Percentiles rank a stretch among this genome's conserved stretches.
phyloP scores from a whole-genome alignment of 1,140 invertebrate species.

The Drosophila equinoxialis region DNA sequence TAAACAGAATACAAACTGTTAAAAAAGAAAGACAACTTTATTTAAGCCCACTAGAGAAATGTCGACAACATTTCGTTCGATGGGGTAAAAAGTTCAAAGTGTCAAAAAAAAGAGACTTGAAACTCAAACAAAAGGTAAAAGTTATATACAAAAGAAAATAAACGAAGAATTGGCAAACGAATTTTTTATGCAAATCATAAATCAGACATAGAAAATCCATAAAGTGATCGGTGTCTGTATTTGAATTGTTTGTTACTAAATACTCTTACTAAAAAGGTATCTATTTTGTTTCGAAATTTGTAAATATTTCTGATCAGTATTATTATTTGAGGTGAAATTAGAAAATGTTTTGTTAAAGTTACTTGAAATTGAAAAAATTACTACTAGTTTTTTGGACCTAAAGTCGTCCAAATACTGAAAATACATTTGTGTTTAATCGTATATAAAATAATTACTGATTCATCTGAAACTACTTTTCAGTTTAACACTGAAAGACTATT shows the following conservation, averaged over 20 bases:
- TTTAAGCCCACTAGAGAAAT: not conserved
- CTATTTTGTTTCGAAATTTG: not conserved
- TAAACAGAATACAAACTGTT: not conserved
- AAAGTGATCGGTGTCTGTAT: slow-evolving; percentile 10
- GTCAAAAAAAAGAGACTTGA: slow-evolving; percentile 57
- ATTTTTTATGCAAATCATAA: slow-evolving; percentile 81
- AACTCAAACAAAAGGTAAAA: slow-evolving; percentile 74
- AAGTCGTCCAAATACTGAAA: too few relatives aligned
- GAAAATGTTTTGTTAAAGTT: too few relatives aligned
- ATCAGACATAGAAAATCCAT: slow-evolving; percentile 49
- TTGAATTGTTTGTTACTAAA: not conserved
- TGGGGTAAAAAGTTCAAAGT: slow-evolving; percentile 58
- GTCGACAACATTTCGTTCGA: slow-evolving; percentile 48
- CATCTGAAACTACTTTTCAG: not conserved
- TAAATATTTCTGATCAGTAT: too few relatives aligned
- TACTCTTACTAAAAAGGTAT: not conserved
- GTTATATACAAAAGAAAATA: slow-evolving; percentile 58
- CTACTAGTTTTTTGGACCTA: too few relatives aligned
- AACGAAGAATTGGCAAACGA: slow-evolving; percentile 68
- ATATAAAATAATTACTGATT: too few relatives aligned
- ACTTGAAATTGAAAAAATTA: too few relatives aligned
- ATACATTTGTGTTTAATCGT: too few relatives aligned
- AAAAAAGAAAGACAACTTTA: not conserved
- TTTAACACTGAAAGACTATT: too few relatives aligned
- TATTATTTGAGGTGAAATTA: too few relatives aligned